Evolutionary conservation across 2,888 invertebrate species (phyloP), one percentile per base, ranked within the genome.

Genomic region (Ceriagrion tenellum): DNA sequence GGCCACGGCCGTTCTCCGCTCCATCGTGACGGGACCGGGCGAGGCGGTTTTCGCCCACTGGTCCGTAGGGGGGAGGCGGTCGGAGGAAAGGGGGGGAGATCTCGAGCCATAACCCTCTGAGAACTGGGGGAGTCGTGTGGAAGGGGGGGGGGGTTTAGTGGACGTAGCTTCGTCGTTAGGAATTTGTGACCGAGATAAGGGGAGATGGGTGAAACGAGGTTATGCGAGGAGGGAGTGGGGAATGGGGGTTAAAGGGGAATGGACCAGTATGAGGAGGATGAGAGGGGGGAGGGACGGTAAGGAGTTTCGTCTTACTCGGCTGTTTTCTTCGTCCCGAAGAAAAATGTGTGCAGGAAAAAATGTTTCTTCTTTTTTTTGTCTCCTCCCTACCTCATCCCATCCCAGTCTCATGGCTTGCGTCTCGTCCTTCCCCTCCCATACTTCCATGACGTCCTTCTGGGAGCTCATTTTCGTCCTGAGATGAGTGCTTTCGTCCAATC

Each of bases 181-280:
- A 69, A 74, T 63, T 74, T 93, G 63, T 40, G 63, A 59, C 59
- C 63, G 63, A 40, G 40, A 91, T 63, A 91, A 63, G 91, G 63
- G 63, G 40, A 63, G 35, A 69, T 16, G 91, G 63, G 55, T 18
- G 20, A 23, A 55, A 69, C 13, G 63, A 91, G 63, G 55, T 63
- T 35, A 91, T 69, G 47, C 69, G 13, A 23, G 55, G 47, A n/a
- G 6, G 35, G 40, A 26, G 4, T 35, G 10, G 16, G 40, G 63
- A 63, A 59, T 59, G 0, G 59, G 59, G 59, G 20, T 20, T 6
- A 40, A 26, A 23, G 12, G 30, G 35, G 55, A 59, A 35, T 91
- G 56, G 81, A 35, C 16, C 81, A 47, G 91, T 30, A 3, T 69
- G 26, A 23, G 23, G 30, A 10, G 35, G 81, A 59, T 59, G 16